Conservation (phyloP, 2,888 invertebrate species). For the Labia minor region DNA sequence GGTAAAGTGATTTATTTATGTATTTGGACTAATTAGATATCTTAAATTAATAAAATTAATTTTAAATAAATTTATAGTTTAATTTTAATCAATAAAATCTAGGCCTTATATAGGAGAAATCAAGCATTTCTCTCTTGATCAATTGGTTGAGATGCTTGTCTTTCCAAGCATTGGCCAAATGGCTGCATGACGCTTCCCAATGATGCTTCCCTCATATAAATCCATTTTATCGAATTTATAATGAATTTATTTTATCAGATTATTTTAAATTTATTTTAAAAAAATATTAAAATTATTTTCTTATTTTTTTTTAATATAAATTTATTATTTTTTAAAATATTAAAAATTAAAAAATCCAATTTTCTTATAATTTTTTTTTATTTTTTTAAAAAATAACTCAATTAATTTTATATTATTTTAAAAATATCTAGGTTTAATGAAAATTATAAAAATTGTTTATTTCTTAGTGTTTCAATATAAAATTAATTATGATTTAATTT, state of each 20-base stretch:
- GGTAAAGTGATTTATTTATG: slow-evolving; percentile 49
- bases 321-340: neutral
- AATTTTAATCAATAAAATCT: slow-evolving; percentile 23
- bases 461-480: no score
- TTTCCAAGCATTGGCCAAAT: slow-evolving; percentile 23
- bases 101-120: slow-evolving; percentile 24
- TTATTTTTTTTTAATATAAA: neutral
- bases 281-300: neutral
- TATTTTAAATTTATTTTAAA: neutral
- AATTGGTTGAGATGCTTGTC: slow-evolving; percentile 19
- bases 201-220: neutral
- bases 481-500: no score
- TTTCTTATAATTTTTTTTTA: no score
- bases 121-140: slow-evolving; percentile 27
- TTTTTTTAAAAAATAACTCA: no score
- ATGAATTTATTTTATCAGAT: neutral
- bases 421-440: no score
- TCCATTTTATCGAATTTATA: neutral
- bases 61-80: slow-evolving; percentile 23
- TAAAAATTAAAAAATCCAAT: neutral
- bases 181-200: slow-evolving; percentile 26
- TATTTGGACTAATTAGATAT: slow-evolving; percentile 20
- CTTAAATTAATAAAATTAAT: slow-evolving; percentile 26
- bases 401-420: no score
- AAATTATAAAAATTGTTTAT: no score